phyloP scores from a whole-genome alignment of 1,140 invertebrate genomes.

The Mycetomoellerius zeteki region DNA sequence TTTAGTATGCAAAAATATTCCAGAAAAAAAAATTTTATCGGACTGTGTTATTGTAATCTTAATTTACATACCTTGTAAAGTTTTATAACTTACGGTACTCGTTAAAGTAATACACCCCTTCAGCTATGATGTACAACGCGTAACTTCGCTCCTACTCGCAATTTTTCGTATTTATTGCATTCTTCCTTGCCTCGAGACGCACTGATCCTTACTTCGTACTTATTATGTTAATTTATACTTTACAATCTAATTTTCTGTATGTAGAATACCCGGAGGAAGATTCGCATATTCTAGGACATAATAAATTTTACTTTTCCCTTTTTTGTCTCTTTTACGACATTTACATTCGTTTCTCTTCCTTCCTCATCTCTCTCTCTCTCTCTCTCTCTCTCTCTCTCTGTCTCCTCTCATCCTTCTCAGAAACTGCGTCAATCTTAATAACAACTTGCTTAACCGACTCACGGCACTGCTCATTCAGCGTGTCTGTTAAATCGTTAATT shows the following conservation, averaged over 20 bases:
- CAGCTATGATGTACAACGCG: neutral
- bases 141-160: neutral
- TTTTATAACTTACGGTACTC: neutral
- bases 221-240: constrained; percentile 51
- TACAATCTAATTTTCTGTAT: constrained; percentile 44
- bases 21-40: too few species aligned
- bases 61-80: constrained; percentile 1
- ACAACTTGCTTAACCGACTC: constrained; percentile 81
- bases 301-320: constrained; percentile 19
- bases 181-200: constrained; percentile 58
- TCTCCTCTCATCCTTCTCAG: neutral
- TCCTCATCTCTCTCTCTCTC: neutral
- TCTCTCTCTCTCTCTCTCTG: constrained; percentile 19
- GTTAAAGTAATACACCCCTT: constrained; percentile 28
- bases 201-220: constrained; percentile 41
- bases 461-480: constrained; percentile 76
- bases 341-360: neutral
- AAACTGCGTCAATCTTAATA: constrained; percentile 79
- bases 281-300: constrained; percentile 20
- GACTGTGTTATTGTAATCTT: neutral
- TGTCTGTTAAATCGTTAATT: constrained; percentile 85
- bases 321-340: constrained; percentile 33
- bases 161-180: constrained; percentile 39
- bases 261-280: constrained; percentile 23
- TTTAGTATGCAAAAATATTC: too few species aligned